phyloP scores from a whole-genome alignment of 2,113 vertebrate species.

The Lutjanus erythropterus region DNA sequence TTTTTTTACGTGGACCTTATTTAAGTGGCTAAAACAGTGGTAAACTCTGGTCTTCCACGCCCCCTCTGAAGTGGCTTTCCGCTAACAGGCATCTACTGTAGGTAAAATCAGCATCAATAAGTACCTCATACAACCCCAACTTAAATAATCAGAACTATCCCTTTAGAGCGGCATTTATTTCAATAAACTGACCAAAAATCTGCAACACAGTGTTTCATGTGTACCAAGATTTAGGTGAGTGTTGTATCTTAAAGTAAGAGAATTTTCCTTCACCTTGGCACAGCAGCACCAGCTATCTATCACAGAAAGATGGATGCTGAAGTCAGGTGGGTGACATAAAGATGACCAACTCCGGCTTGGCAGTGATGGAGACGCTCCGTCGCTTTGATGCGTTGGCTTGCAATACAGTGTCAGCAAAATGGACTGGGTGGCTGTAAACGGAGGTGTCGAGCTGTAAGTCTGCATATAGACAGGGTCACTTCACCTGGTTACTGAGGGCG shows the following conservation, averaged over 20 bases:
- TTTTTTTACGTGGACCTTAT: too few species aligned
- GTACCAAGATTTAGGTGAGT: neutral
- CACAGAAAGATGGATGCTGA: conserved; percentile 31
- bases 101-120: too few species aligned
- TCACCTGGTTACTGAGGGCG: conserved; percentile 66
- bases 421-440: conserved; percentile 55
- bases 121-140: too few species aligned
- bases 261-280: conserved; percentile 31
- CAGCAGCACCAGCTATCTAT: conserved; percentile 27
- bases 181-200: neutral
- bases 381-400: conserved; percentile 37
- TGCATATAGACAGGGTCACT: conserved; percentile 76
- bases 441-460: conserved; percentile 55
- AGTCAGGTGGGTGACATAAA: conserved; percentile 40
- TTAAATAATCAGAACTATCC: too few species aligned
- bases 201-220: neutral
- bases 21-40: too few species aligned
- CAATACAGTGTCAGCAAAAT: conserved; percentile 66
- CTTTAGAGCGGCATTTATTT: too few species aligned
- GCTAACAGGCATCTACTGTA: too few species aligned
- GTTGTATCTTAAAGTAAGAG: neutral
- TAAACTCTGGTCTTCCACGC: too few species aligned
- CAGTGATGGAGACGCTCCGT: conserved; percentile 61
- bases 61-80: too few species aligned
- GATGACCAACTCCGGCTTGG: conserved; percentile 33